A percentile compares a stretch with the other conserved stretches of the same genome.
phyloP scores from a whole-genome alignment of 1,140 invertebrate genomes.

The Cyclargus thomasi region DNA sequence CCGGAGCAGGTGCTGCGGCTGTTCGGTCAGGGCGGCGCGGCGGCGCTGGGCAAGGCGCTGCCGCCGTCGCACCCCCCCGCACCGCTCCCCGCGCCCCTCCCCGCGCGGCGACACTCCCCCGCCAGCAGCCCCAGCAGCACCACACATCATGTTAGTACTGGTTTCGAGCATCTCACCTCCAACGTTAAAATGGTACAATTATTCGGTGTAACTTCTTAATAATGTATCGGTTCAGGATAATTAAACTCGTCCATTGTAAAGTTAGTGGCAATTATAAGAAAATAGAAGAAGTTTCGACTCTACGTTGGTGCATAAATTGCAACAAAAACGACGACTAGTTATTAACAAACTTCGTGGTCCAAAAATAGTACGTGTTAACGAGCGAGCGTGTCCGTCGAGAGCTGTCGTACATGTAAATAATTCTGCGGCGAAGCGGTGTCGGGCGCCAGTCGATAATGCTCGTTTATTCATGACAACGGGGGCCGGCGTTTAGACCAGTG shows the following conservation, averaged over 20 bases:
- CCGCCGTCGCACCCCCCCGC: slow-evolving; percentile 58
- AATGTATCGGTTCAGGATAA: too few species aligned
- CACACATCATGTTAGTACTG: slow-evolving; percentile 77
- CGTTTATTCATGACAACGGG: slow-evolving; percentile 61
- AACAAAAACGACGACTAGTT: neutral
- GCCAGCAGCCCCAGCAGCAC: slow-evolving; percentile 85
- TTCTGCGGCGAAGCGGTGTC: slow-evolving; percentile 43
- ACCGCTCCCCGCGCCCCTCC: slow-evolving; percentile 45
- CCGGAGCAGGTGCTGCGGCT: slow-evolving; percentile 85
- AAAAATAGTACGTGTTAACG: slow-evolving; percentile 42
- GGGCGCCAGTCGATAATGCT: slow-evolving; percentile 67
- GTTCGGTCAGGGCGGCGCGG: slow-evolving; percentile 75
- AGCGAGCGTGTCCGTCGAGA: slow-evolving; percentile 25
- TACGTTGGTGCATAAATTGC: slow-evolving; percentile 1
- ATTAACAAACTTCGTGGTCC: slow-evolving; percentile 19
- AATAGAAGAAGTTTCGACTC: neutral
- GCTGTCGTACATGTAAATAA: slow-evolving; percentile 59
- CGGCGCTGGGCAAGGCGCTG: slow-evolving; percentile 60
- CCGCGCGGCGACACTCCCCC: slow-evolving; percentile 76
- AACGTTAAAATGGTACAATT: neutral
- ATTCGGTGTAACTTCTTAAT: too few species aligned
- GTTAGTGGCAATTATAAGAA: too few species aligned
- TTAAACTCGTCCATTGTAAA: too few species aligned
- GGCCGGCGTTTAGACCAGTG: slow-evolving; percentile 46
- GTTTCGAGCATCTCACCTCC: neutral